Base-by-base conservation (phyloP, 2,113 vertebrate species). In the Zosterops pallidus region DNA sequence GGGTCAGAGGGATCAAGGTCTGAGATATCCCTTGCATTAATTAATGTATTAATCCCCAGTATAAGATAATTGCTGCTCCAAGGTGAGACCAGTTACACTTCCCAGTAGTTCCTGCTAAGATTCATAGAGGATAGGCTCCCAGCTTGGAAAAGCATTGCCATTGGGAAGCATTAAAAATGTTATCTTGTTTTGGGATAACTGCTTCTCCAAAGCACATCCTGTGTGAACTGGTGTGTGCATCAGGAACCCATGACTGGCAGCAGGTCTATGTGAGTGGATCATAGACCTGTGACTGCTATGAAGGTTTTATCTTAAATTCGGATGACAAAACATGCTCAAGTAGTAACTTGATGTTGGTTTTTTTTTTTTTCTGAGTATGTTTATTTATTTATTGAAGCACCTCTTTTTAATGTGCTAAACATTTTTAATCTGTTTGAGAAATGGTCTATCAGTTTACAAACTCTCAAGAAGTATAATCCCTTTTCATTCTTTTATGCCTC, bases 321-420 rank as follows among this genome's bases (percentile, higher is more conserved):
- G 98, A 99, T 95, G 81, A 95, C 96, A 98, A 97, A 96, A 98
- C 98, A 1, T 99, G 98, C 92, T 98, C 98, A 97, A 98, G 95
- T 98, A 87, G 60, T 76, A n/a, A 64, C 62, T 55, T 75, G 15
- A 50, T 68, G 21, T 49, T 16, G 42, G 42, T 35, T 39, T 39
- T 18, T 44, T 0, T 3, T 31, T 71, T 77, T 77, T 76, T 28
- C 23, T 65, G 24, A 82, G 46, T 49, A 24, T 62, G 9, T 60
- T 46, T 75, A 29, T 84, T 46, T 75, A 29, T 84, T 72, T 87
- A 33, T 56, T 70, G 60, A 88, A 90, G 31, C 7, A 62, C 31
- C 9, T 65, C 25, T 49, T 52, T 83, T 84, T 33, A 74, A 41
- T 39, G 9, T 57, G 9, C 53, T 28, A 67, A 69, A 65, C n/a